These are phyloP conservation scores for Knipowitschia caucasica DNA, from an alignment of 2,797 vertebrate genomes.

Conservation along the genomic window DNA sequence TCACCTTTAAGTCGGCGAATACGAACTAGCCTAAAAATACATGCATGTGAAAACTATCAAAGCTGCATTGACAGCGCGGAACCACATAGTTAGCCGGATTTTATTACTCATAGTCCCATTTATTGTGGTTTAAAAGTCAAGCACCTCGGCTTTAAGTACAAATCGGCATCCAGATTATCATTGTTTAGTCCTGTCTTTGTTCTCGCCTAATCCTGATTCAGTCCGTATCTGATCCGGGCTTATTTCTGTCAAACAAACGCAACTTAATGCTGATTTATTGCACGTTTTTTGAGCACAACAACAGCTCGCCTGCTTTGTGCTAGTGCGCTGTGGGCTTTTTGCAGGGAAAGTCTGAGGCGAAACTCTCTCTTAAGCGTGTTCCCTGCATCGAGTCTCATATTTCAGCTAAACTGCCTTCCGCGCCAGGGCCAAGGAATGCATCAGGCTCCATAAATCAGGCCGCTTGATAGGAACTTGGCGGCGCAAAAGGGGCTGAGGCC, in stretches of 20 bases:
- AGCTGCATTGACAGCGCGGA: too few relatives aligned
- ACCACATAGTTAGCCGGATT: too few relatives aligned
- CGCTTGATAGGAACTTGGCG: slow-evolving; percentile 92
- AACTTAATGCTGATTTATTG: neutral
- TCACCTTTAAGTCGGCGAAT: too few relatives aligned
- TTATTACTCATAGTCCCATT: too few relatives aligned
- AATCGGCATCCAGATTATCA: too few relatives aligned
- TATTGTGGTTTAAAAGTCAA: too few relatives aligned
- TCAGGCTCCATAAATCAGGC: slow-evolving; percentile 93
- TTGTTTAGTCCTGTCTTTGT: neutral
- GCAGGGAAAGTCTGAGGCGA: slow-evolving; percentile 75
- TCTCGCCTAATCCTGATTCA: neutral
- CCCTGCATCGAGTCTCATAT: slow-evolving; percentile 87
- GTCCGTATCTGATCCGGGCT: neutral
- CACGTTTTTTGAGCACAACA: neutral
- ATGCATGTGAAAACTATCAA: too few relatives aligned
- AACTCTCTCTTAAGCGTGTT: slow-evolving; percentile 79
- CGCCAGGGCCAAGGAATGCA: slow-evolving; percentile 87
- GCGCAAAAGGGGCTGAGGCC: slow-evolving; percentile 72
- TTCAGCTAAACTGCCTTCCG: slow-evolving; percentile 87
- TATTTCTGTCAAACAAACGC: neutral
- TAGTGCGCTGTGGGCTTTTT: slow-evolving; percentile 27
- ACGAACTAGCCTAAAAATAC: too few relatives aligned
- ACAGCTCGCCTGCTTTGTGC: neutral
- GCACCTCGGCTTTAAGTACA: too few relatives aligned